phyloP scores from a whole-genome alignment of 2,888 invertebrate genomes.

The Metopia argyrocephala region DNA sequence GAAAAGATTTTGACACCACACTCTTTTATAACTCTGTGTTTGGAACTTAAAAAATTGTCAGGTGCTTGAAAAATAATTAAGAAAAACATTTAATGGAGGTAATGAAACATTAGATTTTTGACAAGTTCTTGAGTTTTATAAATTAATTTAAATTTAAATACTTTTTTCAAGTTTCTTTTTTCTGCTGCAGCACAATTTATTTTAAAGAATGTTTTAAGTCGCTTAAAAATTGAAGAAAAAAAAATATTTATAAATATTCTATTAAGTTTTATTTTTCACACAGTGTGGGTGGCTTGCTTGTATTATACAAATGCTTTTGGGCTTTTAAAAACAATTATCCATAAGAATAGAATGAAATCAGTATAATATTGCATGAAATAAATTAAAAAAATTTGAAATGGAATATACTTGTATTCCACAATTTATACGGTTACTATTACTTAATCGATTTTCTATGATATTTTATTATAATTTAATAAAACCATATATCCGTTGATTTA shows the following conservation, averaged over 20 bases:
- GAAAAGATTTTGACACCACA: too few species aligned
- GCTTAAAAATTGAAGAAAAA: conserved; percentile 1
- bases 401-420: background rate
- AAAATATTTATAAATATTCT: background rate
- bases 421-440: conserved; percentile 27
- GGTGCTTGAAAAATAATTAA: conserved; percentile 43
- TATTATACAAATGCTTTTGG: conserved; percentile 53
- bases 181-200: background rate
- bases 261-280: background rate
- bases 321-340: background rate
- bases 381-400: background rate
- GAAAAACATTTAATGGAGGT: background rate
- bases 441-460: conserved; percentile 27
- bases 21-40: conserved; percentile 13
- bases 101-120: conserved; percentile 55
- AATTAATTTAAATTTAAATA: conserved; percentile 56
- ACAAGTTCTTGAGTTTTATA: conserved; percentile 60
- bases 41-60: conserved; percentile 25
- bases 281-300: conserved; percentile 50
- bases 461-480: background rate
- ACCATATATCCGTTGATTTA: conserved; percentile 56
- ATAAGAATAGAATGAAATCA: background rate
- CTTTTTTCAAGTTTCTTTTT: background rate
- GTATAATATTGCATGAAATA: background rate
- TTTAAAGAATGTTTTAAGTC: too few species aligned